phyloP scores from a whole-genome alignment of 2,888 invertebrate genomes.

The Hyppa rectilinea region DNA sequence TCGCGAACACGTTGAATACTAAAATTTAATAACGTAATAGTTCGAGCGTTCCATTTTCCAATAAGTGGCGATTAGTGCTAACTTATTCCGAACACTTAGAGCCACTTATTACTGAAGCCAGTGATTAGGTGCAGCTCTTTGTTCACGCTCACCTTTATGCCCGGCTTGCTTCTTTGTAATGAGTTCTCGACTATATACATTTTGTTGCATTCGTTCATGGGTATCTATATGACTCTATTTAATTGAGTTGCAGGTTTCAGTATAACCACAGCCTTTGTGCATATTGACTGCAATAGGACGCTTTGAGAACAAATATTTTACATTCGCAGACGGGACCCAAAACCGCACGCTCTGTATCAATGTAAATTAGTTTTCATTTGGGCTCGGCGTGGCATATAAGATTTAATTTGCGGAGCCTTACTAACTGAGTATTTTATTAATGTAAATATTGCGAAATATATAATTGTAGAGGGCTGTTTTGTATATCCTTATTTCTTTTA shows the following conservation, averaged over 20 bases:
- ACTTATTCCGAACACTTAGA: constrained; percentile 63
- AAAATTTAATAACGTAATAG: constrained; percentile 60
- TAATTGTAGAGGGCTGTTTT: constrained; percentile 12
- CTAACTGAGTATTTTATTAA: constrained; percentile 19
- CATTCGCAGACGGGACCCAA: constrained; percentile 45
- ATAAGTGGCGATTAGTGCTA: constrained; percentile 69
- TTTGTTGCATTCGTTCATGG: constrained; percentile 28
- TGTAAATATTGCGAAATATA: constrained; percentile 14
- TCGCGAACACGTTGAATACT: constrained; percentile 42
- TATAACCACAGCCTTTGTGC: constrained; percentile 25
- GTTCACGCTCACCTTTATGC: constrained; percentile 59
- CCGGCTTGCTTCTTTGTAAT: constrained; percentile 52
- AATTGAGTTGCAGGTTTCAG: constrained; percentile 10
- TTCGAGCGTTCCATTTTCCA: constrained; percentile 62
- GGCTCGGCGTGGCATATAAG: constrained; percentile 18
- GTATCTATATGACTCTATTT: constrained; percentile 20
- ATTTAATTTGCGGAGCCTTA: constrained; percentile 48
- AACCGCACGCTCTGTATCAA: constrained; percentile 43
- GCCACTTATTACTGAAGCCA: constrained; percentile 58
- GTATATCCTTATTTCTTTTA: constrained; percentile 21
- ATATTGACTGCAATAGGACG: constrained; percentile 42
- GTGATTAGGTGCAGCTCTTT: constrained; percentile 62
- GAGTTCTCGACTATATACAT: constrained; percentile 43
- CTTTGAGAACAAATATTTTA: constrained; percentile 51
- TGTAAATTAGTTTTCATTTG: constrained; percentile 55